phyloP scores from a whole-genome alignment of 2,113 vertebrate species.

The Hiodon alosoides region DNA sequence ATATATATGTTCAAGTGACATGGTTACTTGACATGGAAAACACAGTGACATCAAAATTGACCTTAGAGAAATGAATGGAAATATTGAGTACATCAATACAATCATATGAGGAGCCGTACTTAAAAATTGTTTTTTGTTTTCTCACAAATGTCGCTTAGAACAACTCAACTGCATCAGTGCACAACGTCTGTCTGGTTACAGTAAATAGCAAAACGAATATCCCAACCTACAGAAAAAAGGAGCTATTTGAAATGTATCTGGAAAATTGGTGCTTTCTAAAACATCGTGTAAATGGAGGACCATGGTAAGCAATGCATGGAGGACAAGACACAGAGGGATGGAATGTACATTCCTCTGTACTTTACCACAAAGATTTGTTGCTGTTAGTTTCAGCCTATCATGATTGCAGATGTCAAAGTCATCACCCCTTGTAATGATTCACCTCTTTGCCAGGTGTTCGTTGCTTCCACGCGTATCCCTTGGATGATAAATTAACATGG shows the following conservation, averaged over 20 bases:
- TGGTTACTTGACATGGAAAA: constrained; percentile 26
- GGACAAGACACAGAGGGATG: not conserved
- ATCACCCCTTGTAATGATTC: constrained; percentile 60
- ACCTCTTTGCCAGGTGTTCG: constrained; percentile 61
- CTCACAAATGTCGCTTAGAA: not conserved
- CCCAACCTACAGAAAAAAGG: constrained; percentile 5
- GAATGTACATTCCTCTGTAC: not conserved
- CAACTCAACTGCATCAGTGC: not conserved
- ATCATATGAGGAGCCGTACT: not conserved
- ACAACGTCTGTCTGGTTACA: too few species aligned
- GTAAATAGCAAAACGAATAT: not conserved
- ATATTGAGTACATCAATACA: constrained; percentile 3
- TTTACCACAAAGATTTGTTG: not conserved
- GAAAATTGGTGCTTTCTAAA: not conserved
- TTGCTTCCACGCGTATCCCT: constrained; percentile 32
- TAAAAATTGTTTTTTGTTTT: not conserved
- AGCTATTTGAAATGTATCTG: not conserved
- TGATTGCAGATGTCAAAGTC: constrained; percentile 58
- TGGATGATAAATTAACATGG: constrained; percentile 32
- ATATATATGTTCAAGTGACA: constrained; percentile 8
- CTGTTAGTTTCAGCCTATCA: constrained; percentile 49
- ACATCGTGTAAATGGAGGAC: not conserved
- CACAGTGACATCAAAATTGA: constrained; percentile 50
- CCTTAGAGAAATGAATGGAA: constrained; percentile 47
- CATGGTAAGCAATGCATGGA: not conserved